Evolutionary conservation across 2,113 vertebrate species (phyloP), one percentile per base, ranked within the genome.

Genomic region (Eidolon helvum): DNA sequence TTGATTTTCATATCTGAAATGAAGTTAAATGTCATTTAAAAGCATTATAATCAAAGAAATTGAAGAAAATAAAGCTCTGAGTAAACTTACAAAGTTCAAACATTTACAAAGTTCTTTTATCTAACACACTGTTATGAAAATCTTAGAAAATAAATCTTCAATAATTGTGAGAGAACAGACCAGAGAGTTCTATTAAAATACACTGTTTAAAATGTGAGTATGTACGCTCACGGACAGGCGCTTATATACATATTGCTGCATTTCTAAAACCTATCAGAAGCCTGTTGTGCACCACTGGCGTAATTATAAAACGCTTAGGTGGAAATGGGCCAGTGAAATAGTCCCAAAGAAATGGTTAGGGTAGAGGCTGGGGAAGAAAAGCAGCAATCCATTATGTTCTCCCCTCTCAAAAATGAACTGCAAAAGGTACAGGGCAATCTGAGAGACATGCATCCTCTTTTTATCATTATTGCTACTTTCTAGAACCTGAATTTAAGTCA

Each of bases 11-110:
- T 28, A 86, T 21, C 55, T 72, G 74, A 93, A 96, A 85, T 43
- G n/a, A 93, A 57, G 15, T 74, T 87, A 87, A 82, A 90, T 53
- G 10, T 92, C 74, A 97, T 61, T 86, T 96, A 66, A 92, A 90
- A 65, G 30, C 7, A 79, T 90, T 87, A 87, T 50, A 92, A 87
- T 83, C 45, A 86, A 86, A 94, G 24, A 78, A 94, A 87, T 22
- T 2, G 3, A 55, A 80, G 8, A 94, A 90, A 95, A 90, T 72
- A 94, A 90, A 90, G 38, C 61, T 97, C 65, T 63, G 2, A 94
- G 26, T 86, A 96, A 91, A 92, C 33, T 28, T 45, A 5, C 10
- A 89, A 89, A 78, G 18, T 74, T 78, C 26, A 79, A 92, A 93
- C 19, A 55, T 87, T 91, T 84, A 95, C 30, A 65, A 87, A 90